A percentile compares a stretch with the other conserved stretches of the same genome.
These are phyloP conservation scores for Digitonthophagus gazella DNA, from an alignment of 2,888 invertebrate species.

Conservation along the genomic window DNA sequence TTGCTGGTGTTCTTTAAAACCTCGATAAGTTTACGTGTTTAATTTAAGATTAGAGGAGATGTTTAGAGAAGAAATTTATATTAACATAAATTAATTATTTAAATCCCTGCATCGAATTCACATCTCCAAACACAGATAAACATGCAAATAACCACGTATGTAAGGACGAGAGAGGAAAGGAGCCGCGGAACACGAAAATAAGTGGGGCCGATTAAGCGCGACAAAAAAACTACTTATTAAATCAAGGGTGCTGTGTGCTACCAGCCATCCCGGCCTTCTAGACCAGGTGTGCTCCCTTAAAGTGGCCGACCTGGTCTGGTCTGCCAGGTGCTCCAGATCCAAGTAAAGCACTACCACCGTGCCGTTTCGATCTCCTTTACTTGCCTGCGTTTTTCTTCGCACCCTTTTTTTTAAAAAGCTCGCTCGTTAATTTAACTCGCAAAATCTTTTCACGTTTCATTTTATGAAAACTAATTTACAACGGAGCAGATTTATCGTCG, in stretches of 20 bases:
- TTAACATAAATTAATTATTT: not conserved
- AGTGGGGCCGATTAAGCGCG: slow-evolving; percentile 30
- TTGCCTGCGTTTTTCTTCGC: not conserved
- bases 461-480: no score
- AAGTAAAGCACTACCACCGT: slow-evolving; percentile 42
- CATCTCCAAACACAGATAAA: not conserved
- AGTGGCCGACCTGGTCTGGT: slow-evolving; percentile 48
- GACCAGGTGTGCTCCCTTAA: slow-evolving; percentile 47
- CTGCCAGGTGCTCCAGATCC: slow-evolving; percentile 49
- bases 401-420: not conserved
- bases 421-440: not conserved
- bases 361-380: not conserved
- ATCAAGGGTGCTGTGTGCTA: slow-evolving; percentile 30
- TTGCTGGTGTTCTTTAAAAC: no score
- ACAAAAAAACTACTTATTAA: slow-evolving; percentile 35
- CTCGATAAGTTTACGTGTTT: no score
- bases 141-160: not conserved
- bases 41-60: no score
- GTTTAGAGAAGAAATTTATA: not conserved
- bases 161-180: not conserved
- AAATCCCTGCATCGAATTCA: not conserved
- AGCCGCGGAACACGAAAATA: slow-evolving; percentile 25
- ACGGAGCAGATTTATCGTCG: not conserved
- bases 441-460: no score
- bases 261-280: slow-evolving; percentile 7